These are phyloP conservation scores for Ylistrum balloti DNA, from an alignment of 1,140 invertebrate species.

Conservation along the genomic window DNA sequence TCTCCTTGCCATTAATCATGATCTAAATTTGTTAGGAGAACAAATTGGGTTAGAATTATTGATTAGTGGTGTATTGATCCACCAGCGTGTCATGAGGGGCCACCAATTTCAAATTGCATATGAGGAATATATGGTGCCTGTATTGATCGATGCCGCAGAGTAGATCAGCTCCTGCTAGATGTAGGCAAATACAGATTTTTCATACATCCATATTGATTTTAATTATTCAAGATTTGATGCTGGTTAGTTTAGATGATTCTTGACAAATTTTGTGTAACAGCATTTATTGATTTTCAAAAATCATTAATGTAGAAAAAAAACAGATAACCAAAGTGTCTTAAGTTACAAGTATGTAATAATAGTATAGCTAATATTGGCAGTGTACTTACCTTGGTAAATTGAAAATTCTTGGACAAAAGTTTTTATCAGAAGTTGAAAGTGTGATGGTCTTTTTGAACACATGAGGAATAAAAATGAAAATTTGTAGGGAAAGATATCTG, in stretches of 20 bases:
- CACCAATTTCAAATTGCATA: conserved; percentile 31
- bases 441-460: too few species aligned
- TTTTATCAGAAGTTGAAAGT: too few species aligned
- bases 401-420: too few species aligned
- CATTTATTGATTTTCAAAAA: conserved; percentile 4
- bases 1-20: conserved; percentile 61
- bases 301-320: too few species aligned
- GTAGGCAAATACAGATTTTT: conserved; percentile 3
- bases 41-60: conserved; percentile 68
- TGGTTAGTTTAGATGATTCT: conserved; percentile 3
- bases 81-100: background rate
- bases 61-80: conserved; percentile 49
- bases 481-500: too few species aligned
- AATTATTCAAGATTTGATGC: conserved; percentile 1
- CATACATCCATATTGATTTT: conserved; percentile 26
- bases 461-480: too few species aligned
- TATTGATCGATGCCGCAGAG: background rate
- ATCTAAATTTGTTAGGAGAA: conserved; percentile 57
- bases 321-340: too few species aligned
- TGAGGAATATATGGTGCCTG: background rate
- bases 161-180: background rate
- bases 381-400: too few species aligned
- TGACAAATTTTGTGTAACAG: background rate
- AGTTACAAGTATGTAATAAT: too few species aligned
- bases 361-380: too few species aligned